These are phyloP conservation scores for Sclerurus mexicanus DNA, from an alignment of 2,113 vertebrate species.

Conservation along the genomic window DNA sequence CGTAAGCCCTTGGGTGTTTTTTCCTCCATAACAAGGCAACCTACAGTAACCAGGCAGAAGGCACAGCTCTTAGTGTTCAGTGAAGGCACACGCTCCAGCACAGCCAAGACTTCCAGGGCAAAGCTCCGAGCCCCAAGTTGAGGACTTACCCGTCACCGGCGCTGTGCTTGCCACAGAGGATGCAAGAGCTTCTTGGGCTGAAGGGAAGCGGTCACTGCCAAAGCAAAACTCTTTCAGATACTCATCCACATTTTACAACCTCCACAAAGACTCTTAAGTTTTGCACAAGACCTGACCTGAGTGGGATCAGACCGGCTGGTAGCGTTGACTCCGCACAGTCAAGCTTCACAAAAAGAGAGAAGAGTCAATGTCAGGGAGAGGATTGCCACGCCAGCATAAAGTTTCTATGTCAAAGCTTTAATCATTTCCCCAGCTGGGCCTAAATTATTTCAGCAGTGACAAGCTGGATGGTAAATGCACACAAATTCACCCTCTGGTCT, in stretches of 20 bases:
- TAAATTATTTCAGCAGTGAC: neutral
- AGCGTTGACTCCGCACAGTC: neutral
- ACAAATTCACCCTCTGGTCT: neutral
- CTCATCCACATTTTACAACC: neutral
- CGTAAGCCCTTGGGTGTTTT: neutral
- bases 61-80: neutral
- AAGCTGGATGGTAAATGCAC: neutral
- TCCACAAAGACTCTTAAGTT: neutral
- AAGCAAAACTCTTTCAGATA: neutral
- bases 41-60: neutral
- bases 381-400: fast-evolving
- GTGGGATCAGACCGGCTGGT: neutral
- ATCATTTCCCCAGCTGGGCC: neutral
- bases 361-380: neutral
- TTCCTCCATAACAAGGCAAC: neutral
- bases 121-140: neutral
- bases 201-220: conserved; percentile 24
- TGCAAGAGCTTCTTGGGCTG: neutral
- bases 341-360: neutral
- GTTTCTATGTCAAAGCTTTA: neutral
- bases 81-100: fast-evolving
- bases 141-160: conserved; percentile 29
- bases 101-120: neutral
- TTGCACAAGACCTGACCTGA: conserved; percentile 60
- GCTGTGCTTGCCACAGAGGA: neutral